Conservation (phyloP, 2,113 vertebrate genomes). For the Telmatochromis sp. region DNA sequence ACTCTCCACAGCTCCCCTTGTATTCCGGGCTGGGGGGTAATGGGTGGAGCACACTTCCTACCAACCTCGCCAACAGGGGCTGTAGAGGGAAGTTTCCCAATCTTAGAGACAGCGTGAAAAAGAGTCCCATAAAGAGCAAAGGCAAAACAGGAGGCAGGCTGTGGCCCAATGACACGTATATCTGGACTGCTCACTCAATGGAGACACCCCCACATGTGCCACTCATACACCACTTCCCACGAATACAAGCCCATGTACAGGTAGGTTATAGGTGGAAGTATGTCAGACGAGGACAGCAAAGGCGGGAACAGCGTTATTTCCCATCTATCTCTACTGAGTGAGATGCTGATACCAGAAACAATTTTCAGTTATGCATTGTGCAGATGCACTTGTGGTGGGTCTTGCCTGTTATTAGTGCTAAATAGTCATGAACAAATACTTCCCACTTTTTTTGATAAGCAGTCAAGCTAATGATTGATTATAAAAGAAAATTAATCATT, state of each 20-base stretch:
- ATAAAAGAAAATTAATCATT: background rate
- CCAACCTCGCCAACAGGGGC: constrained; percentile 54
- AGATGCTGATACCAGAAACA: background rate
- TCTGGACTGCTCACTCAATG: constrained; percentile 63
- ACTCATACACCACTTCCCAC: constrained; percentile 16
- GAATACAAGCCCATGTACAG: constrained; percentile 43
- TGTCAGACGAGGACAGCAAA: background rate
- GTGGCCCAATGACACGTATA: constrained; percentile 62
- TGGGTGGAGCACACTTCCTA: constrained; percentile 72
- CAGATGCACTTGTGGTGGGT: background rate
- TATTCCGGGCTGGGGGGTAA: constrained; percentile 38
- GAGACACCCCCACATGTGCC: constrained; percentile 43
- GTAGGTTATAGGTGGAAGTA: constrained; percentile 18
- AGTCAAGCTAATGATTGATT: background rate
- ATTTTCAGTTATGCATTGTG: background rate
- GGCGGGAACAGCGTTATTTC: background rate
- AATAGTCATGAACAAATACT: background rate
- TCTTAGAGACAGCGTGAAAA: constrained; percentile 78
- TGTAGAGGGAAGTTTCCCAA: constrained; percentile 72
- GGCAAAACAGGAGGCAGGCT: constrained; percentile 66
- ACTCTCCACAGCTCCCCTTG: constrained; percentile 48
- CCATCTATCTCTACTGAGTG: background rate
- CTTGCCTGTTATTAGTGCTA: background rate
- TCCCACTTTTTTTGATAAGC: background rate
- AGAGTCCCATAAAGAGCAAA: constrained; percentile 81